These are phyloP conservation scores for Hippocampus zosterae DNA, from an alignment of 2,113 vertebrate species.

Conservation along the genomic window DNA sequence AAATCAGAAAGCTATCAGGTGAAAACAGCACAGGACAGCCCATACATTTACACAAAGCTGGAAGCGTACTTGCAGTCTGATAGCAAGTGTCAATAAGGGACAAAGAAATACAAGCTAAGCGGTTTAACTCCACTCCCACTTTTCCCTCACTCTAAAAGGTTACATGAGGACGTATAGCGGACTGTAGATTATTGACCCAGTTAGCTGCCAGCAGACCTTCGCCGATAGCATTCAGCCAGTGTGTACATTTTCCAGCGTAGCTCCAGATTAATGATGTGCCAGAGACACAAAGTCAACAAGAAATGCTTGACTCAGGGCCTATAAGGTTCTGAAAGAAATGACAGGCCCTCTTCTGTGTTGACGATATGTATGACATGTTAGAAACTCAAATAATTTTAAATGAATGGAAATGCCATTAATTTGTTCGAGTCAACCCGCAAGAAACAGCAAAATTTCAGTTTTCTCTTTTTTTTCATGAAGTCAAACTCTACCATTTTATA, in stretches of 20 bases:
- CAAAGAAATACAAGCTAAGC: not conserved
- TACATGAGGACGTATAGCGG: not conserved
- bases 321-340: not conserved
- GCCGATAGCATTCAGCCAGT: slow-evolving; percentile 13
- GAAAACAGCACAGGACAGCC: not conserved
- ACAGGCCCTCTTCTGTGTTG: not conserved
- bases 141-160: not conserved
- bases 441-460: too few relatives aligned
- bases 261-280: slow-evolving; percentile 2
- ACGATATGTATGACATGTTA: not conserved
- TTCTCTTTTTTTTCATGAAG: too few relatives aligned
- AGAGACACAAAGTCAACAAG: not conserved
- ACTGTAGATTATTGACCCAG: slow-evolving; percentile 28
- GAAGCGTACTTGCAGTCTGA: not conserved
- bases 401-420: too few relatives aligned
- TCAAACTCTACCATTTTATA: too few relatives aligned
- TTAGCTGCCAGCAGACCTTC: slow-evolving; percentile 12
- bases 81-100: not conserved
- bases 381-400: too few relatives aligned
- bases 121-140: not conserved
- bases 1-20: not conserved
- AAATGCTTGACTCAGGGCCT: not conserved
- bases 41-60: not conserved
- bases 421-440: too few relatives aligned
- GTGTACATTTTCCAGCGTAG: slow-evolving; percentile 13